Conservation (phyloP, 2,888 invertebrate species). For the Prionchulus punctatus region DNA sequence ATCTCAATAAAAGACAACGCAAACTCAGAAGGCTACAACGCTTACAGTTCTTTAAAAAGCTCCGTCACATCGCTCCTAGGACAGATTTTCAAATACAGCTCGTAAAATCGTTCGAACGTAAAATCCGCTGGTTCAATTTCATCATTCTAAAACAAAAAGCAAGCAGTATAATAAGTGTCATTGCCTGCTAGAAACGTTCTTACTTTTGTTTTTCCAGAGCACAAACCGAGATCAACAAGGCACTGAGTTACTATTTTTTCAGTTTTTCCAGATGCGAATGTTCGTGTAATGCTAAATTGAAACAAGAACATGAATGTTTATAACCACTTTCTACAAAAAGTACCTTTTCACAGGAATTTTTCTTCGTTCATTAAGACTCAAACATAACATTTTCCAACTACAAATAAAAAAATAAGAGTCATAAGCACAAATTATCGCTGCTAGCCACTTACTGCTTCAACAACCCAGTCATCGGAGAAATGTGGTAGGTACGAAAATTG, state of each 20-base stretch:
- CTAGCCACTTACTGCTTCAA: constrained; percentile 94
- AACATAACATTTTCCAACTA: constrained; percentile 96
- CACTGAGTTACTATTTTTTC: constrained; percentile 95
- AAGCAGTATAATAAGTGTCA: too few species aligned
- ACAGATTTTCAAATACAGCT: constrained; percentile 93
- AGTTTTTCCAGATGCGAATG: constrained; percentile 97
- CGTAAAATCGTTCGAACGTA: constrained; percentile 96
- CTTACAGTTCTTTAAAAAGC: constrained; percentile 76
- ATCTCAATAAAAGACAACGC: too few species aligned
- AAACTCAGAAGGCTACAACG: too few species aligned
- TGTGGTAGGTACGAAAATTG: constrained; percentile 72
- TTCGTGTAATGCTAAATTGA: constrained; percentile 58
- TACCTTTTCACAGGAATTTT: constrained; percentile 63
- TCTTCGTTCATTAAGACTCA: constrained; percentile 76
- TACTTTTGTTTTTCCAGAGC: constrained; percentile 42
- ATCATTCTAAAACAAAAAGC: constrained; percentile 57
- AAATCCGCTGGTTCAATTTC: constrained; percentile 83
- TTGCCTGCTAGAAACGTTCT: too few species aligned
- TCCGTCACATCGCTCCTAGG: constrained; percentile 97
- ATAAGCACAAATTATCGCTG: constrained; percentile 6
- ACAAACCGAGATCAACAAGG: constrained; percentile 75
- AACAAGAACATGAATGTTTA: too few species aligned
- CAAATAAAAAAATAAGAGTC: constrained; percentile 29
- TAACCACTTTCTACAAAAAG: neutral
- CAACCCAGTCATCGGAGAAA: constrained; percentile 79